A percentile compares a stretch with the other conserved stretches of the same genome.
Evolutionary conservation across 2,888 invertebrate genomes (phyloP).

Genomic region (Chymomyza fuscimana): DNA sequence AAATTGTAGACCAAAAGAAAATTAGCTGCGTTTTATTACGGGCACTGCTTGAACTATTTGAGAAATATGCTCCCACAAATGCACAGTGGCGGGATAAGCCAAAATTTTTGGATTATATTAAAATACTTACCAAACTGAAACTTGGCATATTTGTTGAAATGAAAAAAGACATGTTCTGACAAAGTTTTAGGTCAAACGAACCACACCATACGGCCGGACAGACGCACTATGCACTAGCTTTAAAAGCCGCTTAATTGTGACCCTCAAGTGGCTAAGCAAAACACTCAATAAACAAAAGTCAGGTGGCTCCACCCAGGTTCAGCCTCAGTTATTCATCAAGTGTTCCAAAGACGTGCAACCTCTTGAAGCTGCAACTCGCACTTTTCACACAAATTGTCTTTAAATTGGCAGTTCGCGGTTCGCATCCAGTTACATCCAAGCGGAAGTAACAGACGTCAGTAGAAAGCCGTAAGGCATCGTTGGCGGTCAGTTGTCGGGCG

Average conservation of each 20-base stretch:
- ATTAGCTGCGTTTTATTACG: too few relatives aligned
- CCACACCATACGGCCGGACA: too few relatives aligned
- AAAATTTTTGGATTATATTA: too few relatives aligned
- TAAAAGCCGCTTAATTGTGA: not conserved
- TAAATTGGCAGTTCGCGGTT: constrained; percentile 76
- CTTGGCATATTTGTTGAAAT: too few relatives aligned
- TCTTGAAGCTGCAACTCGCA: not conserved
- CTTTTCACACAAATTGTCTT: constrained; percentile 66
- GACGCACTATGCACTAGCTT: not conserved
- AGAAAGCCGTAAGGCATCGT: constrained; percentile 67
- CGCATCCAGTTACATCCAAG: constrained; percentile 21
- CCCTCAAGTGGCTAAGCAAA: not conserved
- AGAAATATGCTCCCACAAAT: too few relatives aligned
- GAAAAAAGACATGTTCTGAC: too few relatives aligned
- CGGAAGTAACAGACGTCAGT: constrained; percentile 46
- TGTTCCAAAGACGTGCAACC: not conserved
- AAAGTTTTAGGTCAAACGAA: too few relatives aligned
- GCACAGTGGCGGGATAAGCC: too few relatives aligned
- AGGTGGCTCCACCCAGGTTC: not conserved
- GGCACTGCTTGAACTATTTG: too few relatives aligned
- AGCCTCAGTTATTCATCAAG: not conserved
- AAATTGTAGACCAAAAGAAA: too few relatives aligned
- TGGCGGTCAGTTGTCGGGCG: constrained; percentile 55
- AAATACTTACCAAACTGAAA: too few relatives aligned
- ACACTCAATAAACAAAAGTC: constrained; percentile 1